These are phyloP conservation scores for Caenorhabditis afra DNA, from an alignment of 2,888 invertebrate genomes.

Conservation along the genomic window DNA sequence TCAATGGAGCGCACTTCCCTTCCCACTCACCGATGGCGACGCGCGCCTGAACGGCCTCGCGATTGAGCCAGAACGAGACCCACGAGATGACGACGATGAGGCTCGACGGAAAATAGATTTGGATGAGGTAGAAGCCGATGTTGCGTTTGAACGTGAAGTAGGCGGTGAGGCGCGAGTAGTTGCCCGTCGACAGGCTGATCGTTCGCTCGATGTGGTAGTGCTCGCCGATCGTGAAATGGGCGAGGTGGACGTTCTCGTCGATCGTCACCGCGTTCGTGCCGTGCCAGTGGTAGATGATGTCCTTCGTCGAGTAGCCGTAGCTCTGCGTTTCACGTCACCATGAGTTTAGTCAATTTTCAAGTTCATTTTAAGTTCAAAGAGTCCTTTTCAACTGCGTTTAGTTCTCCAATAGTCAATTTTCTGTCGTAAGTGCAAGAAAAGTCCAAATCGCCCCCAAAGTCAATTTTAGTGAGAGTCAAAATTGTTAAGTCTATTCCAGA, in stretches of 20 bases:
- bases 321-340: too few species aligned
- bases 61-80: conserved; percentile 81
- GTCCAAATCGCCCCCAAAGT: too few species aligned
- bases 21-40: conserved; percentile 79
- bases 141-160: conserved; percentile 80
- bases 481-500: too few species aligned
- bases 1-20: neutral
- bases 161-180: conserved; percentile 81
- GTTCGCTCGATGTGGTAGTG: conserved; percentile 77
- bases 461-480: too few species aligned
- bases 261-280: conserved; percentile 77
- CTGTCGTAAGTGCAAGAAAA: too few species aligned
- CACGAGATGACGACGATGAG: conserved; percentile 81
- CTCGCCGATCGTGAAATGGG: conserved; percentile 81
- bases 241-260: conserved; percentile 80
- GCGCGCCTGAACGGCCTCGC: conserved; percentile 81
- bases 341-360: too few species aligned
- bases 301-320: conserved; percentile 81
- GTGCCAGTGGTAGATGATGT: conserved; percentile 81
- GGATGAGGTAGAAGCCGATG: conserved; percentile 81
- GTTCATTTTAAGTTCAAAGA: too few species aligned
- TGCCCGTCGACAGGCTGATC: conserved; percentile 81
- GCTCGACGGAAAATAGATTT: conserved; percentile 81
- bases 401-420: too few species aligned
- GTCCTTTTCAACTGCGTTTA: too few species aligned